A percentile compares a stretch with the other conserved stretches of the same genome.
These are phyloP conservation scores for Cosmia pyralina DNA, from an alignment of 2,888 invertebrate species.

Conservation along the genomic window DNA sequence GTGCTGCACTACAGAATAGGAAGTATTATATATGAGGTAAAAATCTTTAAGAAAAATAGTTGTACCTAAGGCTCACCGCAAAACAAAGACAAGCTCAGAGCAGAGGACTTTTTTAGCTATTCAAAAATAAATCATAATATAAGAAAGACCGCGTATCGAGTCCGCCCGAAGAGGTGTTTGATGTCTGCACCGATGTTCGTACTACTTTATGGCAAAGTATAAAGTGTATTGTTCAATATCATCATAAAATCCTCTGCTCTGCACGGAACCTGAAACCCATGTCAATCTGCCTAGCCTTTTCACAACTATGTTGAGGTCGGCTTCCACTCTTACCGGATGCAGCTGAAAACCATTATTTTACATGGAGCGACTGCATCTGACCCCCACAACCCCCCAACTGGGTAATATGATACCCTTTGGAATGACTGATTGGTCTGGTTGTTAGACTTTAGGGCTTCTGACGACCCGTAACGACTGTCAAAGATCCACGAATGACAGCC, in stretches of 20 bases:
- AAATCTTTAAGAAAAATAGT: not conserved
- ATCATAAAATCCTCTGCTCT: not conserved
- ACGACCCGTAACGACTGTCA: too few relatives aligned
- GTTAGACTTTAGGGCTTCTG: too few relatives aligned
- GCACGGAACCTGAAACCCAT: not conserved
- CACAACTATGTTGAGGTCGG: too few relatives aligned
- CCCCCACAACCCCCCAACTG: too few relatives aligned
- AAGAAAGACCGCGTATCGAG: not conserved
- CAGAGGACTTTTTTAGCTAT: not conserved
- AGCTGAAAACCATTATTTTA: too few relatives aligned
- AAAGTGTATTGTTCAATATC: not conserved
- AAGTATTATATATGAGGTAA: slow-evolving; percentile 93
- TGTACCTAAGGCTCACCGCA: not conserved
- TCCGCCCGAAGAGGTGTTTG: not conserved
- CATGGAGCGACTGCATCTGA: too few relatives aligned
- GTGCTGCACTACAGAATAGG: slow-evolving; percentile 94
- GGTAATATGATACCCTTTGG: too few relatives aligned
- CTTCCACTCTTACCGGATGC: too few relatives aligned
- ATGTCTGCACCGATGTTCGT: not conserved
- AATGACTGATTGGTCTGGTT: too few relatives aligned
- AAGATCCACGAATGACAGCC: too few relatives aligned
- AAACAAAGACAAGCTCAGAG: not conserved
- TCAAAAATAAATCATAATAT: not conserved
- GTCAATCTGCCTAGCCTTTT: too few relatives aligned
- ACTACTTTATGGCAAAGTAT: not conserved